phyloP scores from a whole-genome alignment of 2,797 vertebrate species.

The Lithobates pipiens region DNA sequence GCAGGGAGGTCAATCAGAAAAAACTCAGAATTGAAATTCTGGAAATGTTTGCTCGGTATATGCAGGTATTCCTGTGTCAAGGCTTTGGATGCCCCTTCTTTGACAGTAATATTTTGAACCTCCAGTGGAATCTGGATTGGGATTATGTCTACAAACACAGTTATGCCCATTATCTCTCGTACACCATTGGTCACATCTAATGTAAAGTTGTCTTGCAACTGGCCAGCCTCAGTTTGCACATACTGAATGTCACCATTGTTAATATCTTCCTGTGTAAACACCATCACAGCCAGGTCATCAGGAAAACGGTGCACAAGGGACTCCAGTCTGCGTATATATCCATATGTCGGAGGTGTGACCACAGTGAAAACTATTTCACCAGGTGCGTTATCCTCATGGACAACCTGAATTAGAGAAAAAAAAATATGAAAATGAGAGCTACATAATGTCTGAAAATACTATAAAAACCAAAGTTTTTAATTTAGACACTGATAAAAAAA shows the following conservation, averaged over 20 bases:
- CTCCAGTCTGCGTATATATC: conserved; percentile 81
- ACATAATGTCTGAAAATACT: too few species aligned
- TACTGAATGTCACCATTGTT: conserved; percentile 85
- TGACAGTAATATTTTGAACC: conserved; percentile 84
- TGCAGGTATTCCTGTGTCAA: conserved; percentile 80
- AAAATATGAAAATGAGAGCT: too few species aligned
- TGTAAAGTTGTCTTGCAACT: conserved; percentile 77
- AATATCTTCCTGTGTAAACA: conserved; percentile 86
- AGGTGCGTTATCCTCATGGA: conserved; percentile 84
- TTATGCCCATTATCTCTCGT: conserved; percentile 75
- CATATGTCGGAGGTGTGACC: conserved; percentile 76
- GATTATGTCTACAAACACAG: conserved; percentile 82
- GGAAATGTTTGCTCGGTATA: conserved; percentile 83
- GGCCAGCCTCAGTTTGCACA: conserved; percentile 77
- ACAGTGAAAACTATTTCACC: conserved; percentile 84
- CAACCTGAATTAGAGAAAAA: conserved; percentile 75
- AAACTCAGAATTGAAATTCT: conserved; percentile 85
- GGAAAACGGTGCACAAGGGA: conserved; percentile 72
- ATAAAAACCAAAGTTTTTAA: too few species aligned
- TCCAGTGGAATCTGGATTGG: conserved; percentile 83
- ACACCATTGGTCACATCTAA: conserved; percentile 83
- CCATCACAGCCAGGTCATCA: conserved; percentile 74
- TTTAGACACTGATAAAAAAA: too few species aligned
- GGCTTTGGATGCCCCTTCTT: conserved; percentile 83
- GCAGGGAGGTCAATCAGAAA: conserved; percentile 79